These are phyloP conservation scores for Manacus vitellinus DNA, from an alignment of 2,113 vertebrate species.

Conservation along the genomic window DNA sequence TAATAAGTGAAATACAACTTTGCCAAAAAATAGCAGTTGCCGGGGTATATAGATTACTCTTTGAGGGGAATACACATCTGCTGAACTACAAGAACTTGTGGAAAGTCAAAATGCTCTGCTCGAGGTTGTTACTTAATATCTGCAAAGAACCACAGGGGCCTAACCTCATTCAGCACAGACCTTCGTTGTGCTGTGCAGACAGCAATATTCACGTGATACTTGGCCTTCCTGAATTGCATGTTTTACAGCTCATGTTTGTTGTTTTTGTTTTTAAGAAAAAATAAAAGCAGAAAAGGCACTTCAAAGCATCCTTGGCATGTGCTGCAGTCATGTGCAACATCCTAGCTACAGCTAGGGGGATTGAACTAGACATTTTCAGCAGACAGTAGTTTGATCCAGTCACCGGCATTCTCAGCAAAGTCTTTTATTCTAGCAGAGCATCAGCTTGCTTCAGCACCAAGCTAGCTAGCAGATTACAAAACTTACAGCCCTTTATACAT, in stretches of 20 bases:
- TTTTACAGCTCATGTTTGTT: background rate
- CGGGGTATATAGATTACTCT: background rate
- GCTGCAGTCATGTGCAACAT: background rate
- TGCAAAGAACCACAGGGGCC: background rate
- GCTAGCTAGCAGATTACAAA: background rate
- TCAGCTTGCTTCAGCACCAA: background rate
- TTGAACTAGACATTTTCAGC: background rate
- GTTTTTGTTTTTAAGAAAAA: background rate
- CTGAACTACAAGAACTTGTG: background rate
- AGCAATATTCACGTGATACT: background rate
- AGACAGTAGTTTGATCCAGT: background rate
- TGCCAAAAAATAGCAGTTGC: background rate
- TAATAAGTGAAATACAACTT: background rate
- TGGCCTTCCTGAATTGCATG: background rate
- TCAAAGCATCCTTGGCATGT: conserved; percentile 11
- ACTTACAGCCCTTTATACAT: background rate
- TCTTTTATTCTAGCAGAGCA: background rate
- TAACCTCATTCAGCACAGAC: background rate
- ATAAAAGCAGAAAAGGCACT: background rate
- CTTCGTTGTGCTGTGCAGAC: background rate
- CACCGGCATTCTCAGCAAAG: background rate
- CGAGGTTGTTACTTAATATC: background rate
- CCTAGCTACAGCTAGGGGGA: background rate
- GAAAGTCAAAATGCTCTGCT: background rate
- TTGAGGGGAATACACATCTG: background rate